Conservation (phyloP, 1,140 invertebrate species). For the Stegodyphus mimosarum region DNA sequence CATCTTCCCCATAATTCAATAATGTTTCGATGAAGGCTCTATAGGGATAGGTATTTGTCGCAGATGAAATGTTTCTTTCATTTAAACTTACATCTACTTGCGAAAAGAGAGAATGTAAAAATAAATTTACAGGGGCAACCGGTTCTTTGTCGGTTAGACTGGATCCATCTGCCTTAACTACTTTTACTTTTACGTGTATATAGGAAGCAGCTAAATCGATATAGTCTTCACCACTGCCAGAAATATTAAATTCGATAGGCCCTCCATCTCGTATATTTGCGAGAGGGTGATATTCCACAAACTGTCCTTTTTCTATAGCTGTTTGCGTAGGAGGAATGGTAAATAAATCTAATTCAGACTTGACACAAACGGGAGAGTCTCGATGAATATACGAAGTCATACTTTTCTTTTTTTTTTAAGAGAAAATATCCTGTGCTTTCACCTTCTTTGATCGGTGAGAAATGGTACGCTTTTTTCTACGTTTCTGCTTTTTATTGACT, state of each 20-base stretch:
- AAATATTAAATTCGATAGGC: conserved; percentile 7
- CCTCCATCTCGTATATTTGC: conserved; percentile 4
- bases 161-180: not conserved
- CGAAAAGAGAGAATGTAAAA: conserved; percentile 1
- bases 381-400: not conserved
- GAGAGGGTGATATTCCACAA: conserved; percentile 13
- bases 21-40: conserved; percentile 8
- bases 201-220: not conserved
- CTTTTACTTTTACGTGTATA: conserved; percentile 8
- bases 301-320: conserved; percentile 5
- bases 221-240: conserved; percentile 9
- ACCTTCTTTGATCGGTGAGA: not conserved
- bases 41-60: conserved; percentile 1
- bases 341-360: not conserved
- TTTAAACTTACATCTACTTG: conserved; percentile 8
- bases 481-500: conserved; percentile 1
- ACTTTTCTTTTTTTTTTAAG: not conserved
- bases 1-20: conserved; percentile 15
- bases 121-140: not conserved
- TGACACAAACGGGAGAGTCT: not conserved
- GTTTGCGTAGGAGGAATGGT: not conserved
- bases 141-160: not conserved
- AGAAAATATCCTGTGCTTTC: conserved; percentile 6
- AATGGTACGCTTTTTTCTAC: not conserved
- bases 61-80: not conserved